phyloP scores from a whole-genome alignment of 2,113 vertebrate species.

The Gracilinanus agilis region DNA sequence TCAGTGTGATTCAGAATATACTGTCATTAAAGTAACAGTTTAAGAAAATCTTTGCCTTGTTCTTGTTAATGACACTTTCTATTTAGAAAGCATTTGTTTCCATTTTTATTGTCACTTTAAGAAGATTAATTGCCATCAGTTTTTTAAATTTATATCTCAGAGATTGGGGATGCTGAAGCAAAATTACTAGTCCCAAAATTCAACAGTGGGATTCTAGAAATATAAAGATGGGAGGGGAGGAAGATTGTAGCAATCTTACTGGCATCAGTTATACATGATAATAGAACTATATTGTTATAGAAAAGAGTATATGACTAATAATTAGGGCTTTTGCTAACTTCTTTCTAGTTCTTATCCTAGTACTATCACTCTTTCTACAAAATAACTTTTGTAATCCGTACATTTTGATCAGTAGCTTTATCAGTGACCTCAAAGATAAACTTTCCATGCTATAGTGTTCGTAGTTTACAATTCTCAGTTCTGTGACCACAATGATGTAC shows the following conservation, averaged over 20 bases:
- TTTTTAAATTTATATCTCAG: neutral
- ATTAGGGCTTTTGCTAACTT: too few relatives aligned
- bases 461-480: too few relatives aligned
- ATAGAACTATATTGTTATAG: neutral
- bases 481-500: too few relatives aligned
- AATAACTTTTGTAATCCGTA: too few relatives aligned
- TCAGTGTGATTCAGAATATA: constrained; percentile 36
- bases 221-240: too few relatives aligned
- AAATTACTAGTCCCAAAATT: neutral
- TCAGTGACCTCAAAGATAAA: too few relatives aligned
- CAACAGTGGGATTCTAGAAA: too few relatives aligned
- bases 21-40: constrained; percentile 28
- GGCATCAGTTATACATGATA: neutral
- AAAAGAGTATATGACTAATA: too few relatives aligned
- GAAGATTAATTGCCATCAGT: constrained; percentile 1
- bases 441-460: too few relatives aligned
- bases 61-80: neutral
- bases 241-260: neutral
- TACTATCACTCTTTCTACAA: too few relatives aligned
- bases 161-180: neutral
- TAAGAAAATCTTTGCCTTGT: neutral
- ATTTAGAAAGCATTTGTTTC: constrained; percentile 27
- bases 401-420: too few relatives aligned
- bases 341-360: too few relatives aligned
- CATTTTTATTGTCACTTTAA: constrained; percentile 1